Percentiles rank a stretch among this genome's conserved stretches.
Evolutionary conservation across 2,797 vertebrate genomes (phyloP).

Genomic region (Lepidocolaptes lacrymiger): DNA sequence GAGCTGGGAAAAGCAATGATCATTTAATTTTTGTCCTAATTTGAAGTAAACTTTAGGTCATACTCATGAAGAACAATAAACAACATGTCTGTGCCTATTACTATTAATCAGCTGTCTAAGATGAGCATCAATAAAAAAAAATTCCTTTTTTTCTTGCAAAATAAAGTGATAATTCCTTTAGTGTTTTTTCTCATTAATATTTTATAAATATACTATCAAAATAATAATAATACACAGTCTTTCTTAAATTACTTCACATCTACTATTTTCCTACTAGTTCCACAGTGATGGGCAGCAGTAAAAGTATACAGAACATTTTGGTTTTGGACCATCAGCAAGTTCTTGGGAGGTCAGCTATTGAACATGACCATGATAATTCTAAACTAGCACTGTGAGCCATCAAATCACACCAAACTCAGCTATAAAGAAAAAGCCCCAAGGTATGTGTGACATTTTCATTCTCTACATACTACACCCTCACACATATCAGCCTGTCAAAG

Average conservation of each 20-base stretch:
- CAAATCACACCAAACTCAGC: slow-evolving; percentile 64
- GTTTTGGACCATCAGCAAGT: slow-evolving; percentile 48
- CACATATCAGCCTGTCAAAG: slow-evolving; percentile 39
- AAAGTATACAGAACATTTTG: slow-evolving; percentile 2
- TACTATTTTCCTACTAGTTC: not conserved
- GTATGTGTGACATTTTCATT: slow-evolving; percentile 58
- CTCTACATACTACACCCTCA: slow-evolving; percentile 50
- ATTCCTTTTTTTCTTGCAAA: not conserved
- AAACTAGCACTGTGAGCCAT: slow-evolving; percentile 49
- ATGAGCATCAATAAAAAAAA: not conserved
- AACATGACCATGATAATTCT: slow-evolving; percentile 52
- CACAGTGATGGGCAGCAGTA: not conserved
- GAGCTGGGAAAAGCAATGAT: not conserved
- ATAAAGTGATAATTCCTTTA: not conserved
- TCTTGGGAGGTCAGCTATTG: slow-evolving; percentile 53
- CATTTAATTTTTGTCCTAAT: not conserved
- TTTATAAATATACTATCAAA: not conserved
- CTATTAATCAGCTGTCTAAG: not conserved
- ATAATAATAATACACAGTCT: not conserved
- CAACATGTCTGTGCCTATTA: fast-evolving
- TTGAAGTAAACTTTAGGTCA: not conserved
- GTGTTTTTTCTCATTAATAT: not conserved
- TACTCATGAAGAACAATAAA: not conserved
- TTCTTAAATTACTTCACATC: not conserved
- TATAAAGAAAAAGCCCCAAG: slow-evolving; percentile 52